A percentile compares a stretch with the other conserved stretches of the same genome.
phyloP scores from a whole-genome alignment of 2,113 vertebrate species.

The Lepisosteus oculatus region DNA sequence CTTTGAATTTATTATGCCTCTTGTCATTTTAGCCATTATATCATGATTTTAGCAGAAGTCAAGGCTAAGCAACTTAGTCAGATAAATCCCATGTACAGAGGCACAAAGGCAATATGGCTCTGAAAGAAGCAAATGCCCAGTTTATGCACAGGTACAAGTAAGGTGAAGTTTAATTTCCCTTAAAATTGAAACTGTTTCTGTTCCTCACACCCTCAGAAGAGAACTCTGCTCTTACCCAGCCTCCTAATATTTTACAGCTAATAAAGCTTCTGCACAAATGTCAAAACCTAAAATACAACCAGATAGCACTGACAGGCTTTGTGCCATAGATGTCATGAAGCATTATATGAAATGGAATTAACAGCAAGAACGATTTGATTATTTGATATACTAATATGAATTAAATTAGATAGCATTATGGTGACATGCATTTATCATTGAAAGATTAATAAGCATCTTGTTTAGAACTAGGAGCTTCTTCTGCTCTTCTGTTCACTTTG shows the following conservation, averaged over 20 bases:
- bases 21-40: constrained; percentile 43
- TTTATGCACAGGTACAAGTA: constrained; percentile 6
- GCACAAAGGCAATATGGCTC: constrained; percentile 53
- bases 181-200: background rate
- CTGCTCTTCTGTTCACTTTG: background rate
- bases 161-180: background rate
- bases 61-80: background rate
- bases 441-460: background rate
- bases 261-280: background rate
- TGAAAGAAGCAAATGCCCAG: constrained; percentile 10
- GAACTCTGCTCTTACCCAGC: background rate
- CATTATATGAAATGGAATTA: constrained; percentile 1
- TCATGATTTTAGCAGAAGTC: constrained; percentile 24
- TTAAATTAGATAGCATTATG: background rate
- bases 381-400: background rate
- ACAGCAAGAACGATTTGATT: background rate
- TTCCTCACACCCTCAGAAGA: background rate
- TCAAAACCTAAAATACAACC: background rate
- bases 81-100: constrained; percentile 37
- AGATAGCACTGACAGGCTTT: constrained; percentile 3
- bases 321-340: background rate
- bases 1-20: constrained; percentile 42
- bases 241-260: background rate
- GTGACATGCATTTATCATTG: background rate
- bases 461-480: background rate